Conservation (phyloP, 1,140 invertebrate species). For the Zeugodacus cucurbitae region DNA sequence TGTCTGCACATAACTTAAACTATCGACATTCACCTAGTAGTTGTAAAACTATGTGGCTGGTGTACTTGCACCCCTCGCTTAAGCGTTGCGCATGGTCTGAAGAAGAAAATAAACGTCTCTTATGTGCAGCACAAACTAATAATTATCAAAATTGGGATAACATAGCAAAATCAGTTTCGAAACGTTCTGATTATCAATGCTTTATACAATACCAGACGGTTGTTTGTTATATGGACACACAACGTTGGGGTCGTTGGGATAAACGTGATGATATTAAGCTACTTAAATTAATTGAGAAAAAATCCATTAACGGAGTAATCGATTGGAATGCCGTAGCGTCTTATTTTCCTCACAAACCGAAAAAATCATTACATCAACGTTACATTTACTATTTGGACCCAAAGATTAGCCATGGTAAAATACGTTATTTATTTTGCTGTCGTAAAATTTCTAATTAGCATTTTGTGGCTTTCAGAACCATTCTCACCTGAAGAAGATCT, state of each 20-base stretch:
- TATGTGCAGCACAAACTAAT: slow-evolving; percentile 66
- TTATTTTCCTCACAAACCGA: slow-evolving; percentile 71
- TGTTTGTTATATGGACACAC: slow-evolving; percentile 51
- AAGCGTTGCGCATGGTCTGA: slow-evolving; percentile 72
- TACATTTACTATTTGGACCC: slow-evolving; percentile 65
- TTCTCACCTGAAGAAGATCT: slow-evolving; percentile 73
- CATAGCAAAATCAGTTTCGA: slow-evolving; percentile 70
- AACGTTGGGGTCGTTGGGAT: slow-evolving; percentile 68
- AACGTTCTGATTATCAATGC: slow-evolving; percentile 74
- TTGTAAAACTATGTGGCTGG: slow-evolving; percentile 74
- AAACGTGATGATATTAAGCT: slow-evolving; percentile 72
- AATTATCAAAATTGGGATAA: slow-evolving; percentile 73
- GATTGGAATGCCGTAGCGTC: slow-evolving; percentile 74
- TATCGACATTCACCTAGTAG: slow-evolving; percentile 68
- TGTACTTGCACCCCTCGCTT: slow-evolving; percentile 74
- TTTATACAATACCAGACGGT: slow-evolving; percentile 73
- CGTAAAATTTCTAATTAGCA: neutral
- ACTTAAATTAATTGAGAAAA: slow-evolving; percentile 68
- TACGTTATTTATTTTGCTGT: neutral
- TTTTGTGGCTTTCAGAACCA: slow-evolving; percentile 46
- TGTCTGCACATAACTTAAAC: slow-evolving; percentile 66
- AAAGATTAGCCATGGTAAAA: slow-evolving; percentile 61
- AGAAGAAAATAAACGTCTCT: slow-evolving; percentile 70
- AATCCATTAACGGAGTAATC: slow-evolving; percentile 72
- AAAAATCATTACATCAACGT: slow-evolving; percentile 73